A percentile compares a stretch with the other conserved stretches of the same genome.
Conservation (phyloP, 2,888 invertebrate species). For the Drosophila anomalata region DNA sequence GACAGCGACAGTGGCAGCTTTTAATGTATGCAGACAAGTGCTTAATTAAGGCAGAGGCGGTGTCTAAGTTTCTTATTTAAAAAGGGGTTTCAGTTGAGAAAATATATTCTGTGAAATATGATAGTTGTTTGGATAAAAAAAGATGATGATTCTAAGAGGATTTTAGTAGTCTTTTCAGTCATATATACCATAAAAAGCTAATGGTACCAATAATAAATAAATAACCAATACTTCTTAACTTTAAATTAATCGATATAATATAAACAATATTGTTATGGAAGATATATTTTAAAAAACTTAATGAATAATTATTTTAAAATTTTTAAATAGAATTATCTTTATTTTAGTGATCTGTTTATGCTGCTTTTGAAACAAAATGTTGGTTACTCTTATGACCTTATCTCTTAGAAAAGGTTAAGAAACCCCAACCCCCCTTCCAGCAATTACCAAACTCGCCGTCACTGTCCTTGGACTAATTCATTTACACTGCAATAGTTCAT, state of each 20-base stretch:
- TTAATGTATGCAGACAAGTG: slow-evolving; percentile 80
- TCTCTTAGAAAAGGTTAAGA: background rate
- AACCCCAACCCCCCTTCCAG: background rate
- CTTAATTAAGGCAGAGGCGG: slow-evolving; percentile 78
- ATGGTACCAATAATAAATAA: too few relatives aligned
- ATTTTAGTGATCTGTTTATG: too few relatives aligned
- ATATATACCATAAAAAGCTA: background rate
- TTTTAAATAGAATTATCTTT: too few relatives aligned
- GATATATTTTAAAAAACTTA: too few relatives aligned
- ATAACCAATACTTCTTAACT: background rate
- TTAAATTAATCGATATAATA: too few relatives aligned
- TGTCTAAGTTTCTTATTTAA: background rate
- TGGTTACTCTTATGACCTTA: too few relatives aligned
- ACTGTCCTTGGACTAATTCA: slow-evolving; percentile 70
- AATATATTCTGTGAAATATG: background rate
- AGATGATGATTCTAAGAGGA: too few relatives aligned
- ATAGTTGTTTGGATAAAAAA: background rate
- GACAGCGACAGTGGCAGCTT: slow-evolving; percentile 61
- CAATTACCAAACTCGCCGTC: slow-evolving; percentile 26
- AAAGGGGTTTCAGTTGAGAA: background rate
- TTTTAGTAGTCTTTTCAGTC: too few relatives aligned
- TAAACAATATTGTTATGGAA: too few relatives aligned
- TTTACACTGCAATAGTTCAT: slow-evolving; percentile 81
- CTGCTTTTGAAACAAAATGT: too few relatives aligned
- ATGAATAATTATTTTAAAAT: too few relatives aligned